Percentiles rank a stretch among this genome's conserved stretches.
Evolutionary conservation across 2,888 invertebrate genomes (phyloP).

Genomic region (Prosopocoilus inquinatus): DNA sequence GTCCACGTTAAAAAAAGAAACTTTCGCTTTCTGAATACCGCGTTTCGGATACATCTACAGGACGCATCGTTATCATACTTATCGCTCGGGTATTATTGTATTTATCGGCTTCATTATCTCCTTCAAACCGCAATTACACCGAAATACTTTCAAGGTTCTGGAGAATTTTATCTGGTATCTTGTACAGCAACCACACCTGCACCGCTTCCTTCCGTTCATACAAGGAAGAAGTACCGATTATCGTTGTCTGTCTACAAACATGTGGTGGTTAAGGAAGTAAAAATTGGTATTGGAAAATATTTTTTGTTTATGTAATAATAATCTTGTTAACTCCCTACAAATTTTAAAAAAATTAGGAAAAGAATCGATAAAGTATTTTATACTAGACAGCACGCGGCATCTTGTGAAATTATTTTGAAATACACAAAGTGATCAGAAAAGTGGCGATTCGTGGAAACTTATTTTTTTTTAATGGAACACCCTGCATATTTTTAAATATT

Average conservation of each 20-base stretch:
- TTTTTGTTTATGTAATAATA: background rate
- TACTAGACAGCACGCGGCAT: too few relatives aligned
- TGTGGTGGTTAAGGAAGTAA: background rate
- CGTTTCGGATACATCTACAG: background rate
- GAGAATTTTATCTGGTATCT: constrained; percentile 24
- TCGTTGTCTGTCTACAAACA: constrained; percentile 27
- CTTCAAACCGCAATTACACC: constrained; percentile 26
- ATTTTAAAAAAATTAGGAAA: too few relatives aligned
- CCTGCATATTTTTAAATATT: too few relatives aligned
- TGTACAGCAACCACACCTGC: constrained; percentile 22
- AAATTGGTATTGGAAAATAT: background rate
- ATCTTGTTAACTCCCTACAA: too few relatives aligned
- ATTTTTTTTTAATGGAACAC: too few relatives aligned
- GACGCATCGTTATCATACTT: background rate
- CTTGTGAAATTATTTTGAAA: too few relatives aligned
- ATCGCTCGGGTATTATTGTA: background rate
- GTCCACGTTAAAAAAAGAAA: too few relatives aligned
- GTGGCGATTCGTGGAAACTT: too few relatives aligned
- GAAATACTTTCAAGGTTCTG: constrained; percentile 32
- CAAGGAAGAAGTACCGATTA: constrained; percentile 24
- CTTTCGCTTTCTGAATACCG: too few relatives aligned
- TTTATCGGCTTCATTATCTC: constrained; percentile 21
- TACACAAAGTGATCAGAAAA: too few relatives aligned
- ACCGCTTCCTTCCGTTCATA: constrained; percentile 32
- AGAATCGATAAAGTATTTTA: too few relatives aligned